These are phyloP conservation scores for Probosciger aterrimus DNA, from an alignment of 2,113 vertebrate species.

Conservation along the genomic window DNA sequence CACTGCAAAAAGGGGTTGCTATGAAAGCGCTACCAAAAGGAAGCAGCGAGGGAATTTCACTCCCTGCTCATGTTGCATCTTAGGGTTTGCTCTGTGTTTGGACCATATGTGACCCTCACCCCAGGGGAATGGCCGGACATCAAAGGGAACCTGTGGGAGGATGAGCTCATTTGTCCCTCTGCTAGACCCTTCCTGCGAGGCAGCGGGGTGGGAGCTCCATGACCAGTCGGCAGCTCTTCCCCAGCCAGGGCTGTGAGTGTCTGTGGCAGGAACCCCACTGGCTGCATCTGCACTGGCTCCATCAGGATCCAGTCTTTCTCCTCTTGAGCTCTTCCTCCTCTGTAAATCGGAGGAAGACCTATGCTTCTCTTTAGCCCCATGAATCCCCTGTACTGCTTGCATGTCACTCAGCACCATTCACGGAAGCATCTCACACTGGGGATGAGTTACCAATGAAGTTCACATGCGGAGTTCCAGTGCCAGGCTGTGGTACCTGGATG, in stretches of 20 bases:
- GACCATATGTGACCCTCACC: constrained; percentile 17
- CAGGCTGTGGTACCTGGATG: not conserved
- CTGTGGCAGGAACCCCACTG: not conserved
- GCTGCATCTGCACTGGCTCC: not conserved
- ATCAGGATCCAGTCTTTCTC: not conserved
- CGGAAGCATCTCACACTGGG: not conserved
- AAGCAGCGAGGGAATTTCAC: constrained; percentile 20
- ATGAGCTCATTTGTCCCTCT: constrained; percentile 31
- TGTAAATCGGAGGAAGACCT: rapidly evolving
- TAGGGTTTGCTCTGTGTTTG: not conserved
- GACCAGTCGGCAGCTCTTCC: not conserved
- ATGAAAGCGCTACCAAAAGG: not conserved
- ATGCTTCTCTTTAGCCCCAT: not conserved
- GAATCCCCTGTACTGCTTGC: not conserved
- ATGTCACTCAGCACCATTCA: rapidly evolving
- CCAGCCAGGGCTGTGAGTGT: rapidly evolving
- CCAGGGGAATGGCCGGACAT: not conserved
- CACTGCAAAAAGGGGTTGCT: not conserved
- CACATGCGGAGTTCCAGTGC: rapidly evolving
- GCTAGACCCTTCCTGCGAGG: not conserved
- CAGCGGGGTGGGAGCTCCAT: not conserved
- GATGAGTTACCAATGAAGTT: not conserved
- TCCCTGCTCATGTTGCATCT: constrained; percentile 42
- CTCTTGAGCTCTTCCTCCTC: not conserved
- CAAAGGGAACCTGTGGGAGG: constrained; percentile 9